A percentile compares a stretch with the other conserved stretches of the same genome.
These are phyloP conservation scores for Arctopsyche grandis DNA, from an alignment of 1,140 invertebrate species.

Conservation along the genomic window DNA sequence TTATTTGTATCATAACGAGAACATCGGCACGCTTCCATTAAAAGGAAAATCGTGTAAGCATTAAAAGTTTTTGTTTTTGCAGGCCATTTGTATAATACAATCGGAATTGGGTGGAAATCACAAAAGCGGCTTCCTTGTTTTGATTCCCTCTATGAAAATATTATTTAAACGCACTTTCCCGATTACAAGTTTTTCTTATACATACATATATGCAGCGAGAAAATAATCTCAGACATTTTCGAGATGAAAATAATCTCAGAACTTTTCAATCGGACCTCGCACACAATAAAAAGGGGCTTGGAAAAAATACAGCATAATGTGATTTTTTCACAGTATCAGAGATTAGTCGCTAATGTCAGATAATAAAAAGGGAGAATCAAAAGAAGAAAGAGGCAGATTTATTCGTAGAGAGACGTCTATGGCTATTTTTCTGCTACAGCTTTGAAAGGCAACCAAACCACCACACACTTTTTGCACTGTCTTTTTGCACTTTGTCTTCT, in stretches of 20 bases:
- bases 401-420: conserved; percentile 1
- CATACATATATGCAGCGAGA: neutral
- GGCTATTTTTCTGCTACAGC: neutral
- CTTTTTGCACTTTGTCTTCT: neutral
- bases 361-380: conserved; percentile 36
- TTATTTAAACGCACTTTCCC: neutral
- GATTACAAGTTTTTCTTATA: neutral
- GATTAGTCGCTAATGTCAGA: conserved; percentile 37
- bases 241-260: too few species aligned
- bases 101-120: conserved; percentile 52
- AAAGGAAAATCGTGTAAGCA: conserved; percentile 52
- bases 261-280: too few species aligned
- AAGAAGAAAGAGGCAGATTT: conserved; percentile 23
- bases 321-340: conserved; percentile 12
- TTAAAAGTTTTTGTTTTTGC: conserved; percentile 53
- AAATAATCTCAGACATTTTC: too few species aligned
- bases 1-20: conserved; percentile 39
- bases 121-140: conserved; percentile 48
- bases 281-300: neutral
- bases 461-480: neutral
- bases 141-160: conserved; percentile 22
- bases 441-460: conserved; percentile 8
- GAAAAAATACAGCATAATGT: conserved; percentile 7
- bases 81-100: conserved; percentile 44
- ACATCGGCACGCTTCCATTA: conserved; percentile 41